phyloP scores from a whole-genome alignment of 2,888 invertebrate genomes.

The Hypomecis atomaria region DNA sequence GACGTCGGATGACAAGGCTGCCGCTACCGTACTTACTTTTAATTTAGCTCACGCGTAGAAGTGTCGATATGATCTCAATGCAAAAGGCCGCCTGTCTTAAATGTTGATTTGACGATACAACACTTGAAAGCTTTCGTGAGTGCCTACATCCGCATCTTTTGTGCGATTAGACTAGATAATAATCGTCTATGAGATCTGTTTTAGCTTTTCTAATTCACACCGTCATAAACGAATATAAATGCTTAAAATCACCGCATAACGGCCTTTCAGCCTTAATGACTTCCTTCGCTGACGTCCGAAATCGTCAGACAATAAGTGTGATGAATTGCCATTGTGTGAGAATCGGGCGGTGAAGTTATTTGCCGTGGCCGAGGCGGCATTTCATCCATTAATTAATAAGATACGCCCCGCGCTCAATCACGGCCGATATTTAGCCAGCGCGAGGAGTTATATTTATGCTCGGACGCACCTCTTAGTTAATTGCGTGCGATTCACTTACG shows the following conservation, averaged over 20 bases:
- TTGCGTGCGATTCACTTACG: constrained; percentile 74
- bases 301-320: constrained; percentile 81
- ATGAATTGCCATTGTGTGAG: constrained; percentile 80
- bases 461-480: constrained; percentile 74
- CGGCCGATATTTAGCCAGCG: constrained; percentile 69
- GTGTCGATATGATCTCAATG: constrained; percentile 66
- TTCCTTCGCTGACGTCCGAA: constrained; percentile 79
- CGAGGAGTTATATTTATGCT: constrained; percentile 71
- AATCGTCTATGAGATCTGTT: constrained; percentile 49
- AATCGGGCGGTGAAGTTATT: constrained; percentile 68
- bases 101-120: constrained; percentile 58
- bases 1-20: constrained; percentile 56
- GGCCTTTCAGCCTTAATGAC: constrained; percentile 69
- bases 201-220: constrained; percentile 61
- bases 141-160: constrained; percentile 53
- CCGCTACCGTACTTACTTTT: constrained; percentile 61
- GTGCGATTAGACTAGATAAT: constrained; percentile 44
- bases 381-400: constrained; percentile 80
- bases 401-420: constrained; percentile 78
- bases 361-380: constrained; percentile 71
- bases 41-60: constrained; percentile 63
- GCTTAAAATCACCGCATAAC: constrained; percentile 67
- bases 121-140: constrained; percentile 57
- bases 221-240: constrained; percentile 61
- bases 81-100: constrained; percentile 66